Evolutionary conservation across 2,888 invertebrate genomes (phyloP), one percentile per base, ranked within the genome.

Genomic region (Patella depressa): DNA sequence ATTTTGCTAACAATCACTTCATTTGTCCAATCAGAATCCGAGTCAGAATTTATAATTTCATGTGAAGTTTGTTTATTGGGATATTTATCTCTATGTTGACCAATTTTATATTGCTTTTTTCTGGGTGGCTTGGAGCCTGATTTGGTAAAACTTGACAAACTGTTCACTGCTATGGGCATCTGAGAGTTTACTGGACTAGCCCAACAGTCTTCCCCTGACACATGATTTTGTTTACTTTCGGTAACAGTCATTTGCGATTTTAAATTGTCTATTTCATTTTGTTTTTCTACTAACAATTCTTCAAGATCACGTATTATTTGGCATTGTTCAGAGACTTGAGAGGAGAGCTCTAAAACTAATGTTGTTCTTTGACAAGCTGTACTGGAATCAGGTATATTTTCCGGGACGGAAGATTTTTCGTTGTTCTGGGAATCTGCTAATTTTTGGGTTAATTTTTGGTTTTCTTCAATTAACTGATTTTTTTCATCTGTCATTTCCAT

Each of bases 21-120:
- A 65, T 65, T 65, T 24, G 65, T 65, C 65, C 65, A 65, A 65
- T 65, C 65, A 24, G 65, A 65, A 65, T 65, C 65, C 3, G 65
- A 65, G 24, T 65, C 65, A 3, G 65, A 65, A 65, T 24, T 65
- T 24, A 65, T 24, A 24, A 24, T 24, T 65, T n/a, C 11, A 19
- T 24, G 19, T 65, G 65, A 19, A 24, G 4, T n/a, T 14, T 65
- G 65, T 24, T 65, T 65, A 65, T 65, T 65, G 3, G 65, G 14
- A 24, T 65, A 3, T 1, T 24, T 24, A 19, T 24, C 12, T 15
- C 65, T 65, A 24, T 24, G 19, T 24, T 65, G 65, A 24, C 65
- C 24, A 12, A 65, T 65, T 65, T 65, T 65, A 65, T 65, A 65
- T 24, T 19, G 12, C 15, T 65, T 65, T 24, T 65, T 65, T 65